Base-by-base conservation (phyloP, 2,113 vertebrate genomes). In the Orthochromis indermauri region DNA sequence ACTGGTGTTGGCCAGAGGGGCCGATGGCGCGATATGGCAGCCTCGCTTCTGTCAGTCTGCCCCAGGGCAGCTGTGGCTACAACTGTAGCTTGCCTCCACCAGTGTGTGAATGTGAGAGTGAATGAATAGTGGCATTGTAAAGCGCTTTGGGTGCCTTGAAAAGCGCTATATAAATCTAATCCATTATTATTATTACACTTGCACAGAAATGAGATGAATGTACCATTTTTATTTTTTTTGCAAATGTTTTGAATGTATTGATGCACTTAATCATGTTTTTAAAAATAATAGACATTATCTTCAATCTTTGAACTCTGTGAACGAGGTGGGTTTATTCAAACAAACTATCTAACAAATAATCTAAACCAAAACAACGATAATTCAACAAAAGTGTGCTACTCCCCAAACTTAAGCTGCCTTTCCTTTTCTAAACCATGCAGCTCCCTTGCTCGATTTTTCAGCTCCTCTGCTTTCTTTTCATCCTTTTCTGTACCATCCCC, bases 401-500 rank as follows among this genome's bases (percentile, higher is more conserved):
- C 92, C 42, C 93, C 94, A 91, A 94, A 94, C 81, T 94, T 93
- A 12, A 93, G 81, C 81, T 94, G 88, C 24, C 83, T 80, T 45
- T 97, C 91, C 93, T 87, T 97, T 92, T 89, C 96, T 93, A 91
- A 95, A 96, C 96, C 96, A 47, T 99, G 97, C 42, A 99, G 88
- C 59, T 96, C 90, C 88, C 31, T 96, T 1, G 98, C 98, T 85
- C 96, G 96, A 76, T 97, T 98, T 96, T 98, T 99, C 86, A 99
- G 93, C 24, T 97, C 91, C 88, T 99, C 98, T 1, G 98, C 98
- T 86, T 97, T 99, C 8, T 95, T 95, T 28, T 98, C 97, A 0
- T 98, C 96, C 92, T 96, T 98, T 63, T 96, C 90, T 0, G 97
- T 88, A 1, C 98, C 98, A 21, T 99, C 98, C 19, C 98, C 98